Base-by-base conservation (phyloP, 2,797 vertebrate genomes). In the Neoniphon sammara region DNA sequence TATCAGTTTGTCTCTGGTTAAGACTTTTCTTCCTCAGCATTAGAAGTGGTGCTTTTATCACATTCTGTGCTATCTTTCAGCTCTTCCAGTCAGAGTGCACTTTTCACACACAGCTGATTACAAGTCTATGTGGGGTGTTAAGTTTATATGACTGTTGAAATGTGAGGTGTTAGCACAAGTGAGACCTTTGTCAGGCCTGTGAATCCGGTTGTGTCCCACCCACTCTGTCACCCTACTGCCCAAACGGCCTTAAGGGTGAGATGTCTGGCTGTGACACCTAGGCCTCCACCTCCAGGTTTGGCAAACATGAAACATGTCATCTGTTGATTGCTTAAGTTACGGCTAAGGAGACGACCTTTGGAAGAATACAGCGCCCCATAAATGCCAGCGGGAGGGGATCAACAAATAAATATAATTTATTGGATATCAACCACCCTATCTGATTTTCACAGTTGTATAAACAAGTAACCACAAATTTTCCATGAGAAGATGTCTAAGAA, bases 301-400 rank as follows among this genome's bases (percentile, higher is more conserved):
- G 18, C 60, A 78, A 66, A 82, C 66, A 78, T 68, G 68, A 90
- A 85, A 83, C 66, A 75, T 84, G 54, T 70, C 73, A 73, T 49
- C 54, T 58, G 77, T 82, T 88, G 34, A 85, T 77, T 88, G 73
- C 81, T 66, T 81, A 79, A 58, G 63, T 92, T 92, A 88, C 82
- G 54, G 21, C 71, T 50, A 71, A 71, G 59, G 71, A 72, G 66
- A 75, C 74, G 75, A 82, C 70, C 78, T 88, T 75, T 79, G 64
- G 31, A 75, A 81, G 81, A 74, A 81, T 63, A 65, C 46, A 55
- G 66, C 15, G 68, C 15, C 30, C 25, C 66, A 78, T 79, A 88
- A 87, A 86, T 86, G 39, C 81, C 73, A 71, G 3, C 5, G 60
- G 71, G 44, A 73, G 77, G 77, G 77, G 71, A 86, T 75, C 79